Evolutionary conservation across 2,113 vertebrate genomes (phyloP), one percentile per base, ranked within the genome.

Genomic region (Ranitomeya variabilis): DNA sequence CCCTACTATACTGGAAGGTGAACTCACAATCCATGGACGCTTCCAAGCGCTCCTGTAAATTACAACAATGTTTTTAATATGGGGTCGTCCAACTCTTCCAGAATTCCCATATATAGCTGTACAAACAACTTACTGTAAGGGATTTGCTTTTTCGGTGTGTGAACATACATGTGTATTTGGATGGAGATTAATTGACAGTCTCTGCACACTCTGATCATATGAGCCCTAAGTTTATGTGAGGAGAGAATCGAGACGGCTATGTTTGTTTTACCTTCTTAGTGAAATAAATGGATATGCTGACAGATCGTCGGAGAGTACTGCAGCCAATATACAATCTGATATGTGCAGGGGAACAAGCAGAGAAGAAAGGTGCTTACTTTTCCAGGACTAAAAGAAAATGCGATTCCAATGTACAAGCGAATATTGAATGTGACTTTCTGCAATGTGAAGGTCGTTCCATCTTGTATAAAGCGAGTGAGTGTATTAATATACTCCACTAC

Each of bases 231-330:
- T 83, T 84, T 54, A 83, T 54, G 21, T 71, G 82, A 84, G 64
- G 45, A n/a, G 82, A 76, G 54, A 85, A 60, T 74, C 23, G 1
- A 85, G 84, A 37, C 54, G 16, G 45, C 15, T 19, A 15, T 66
- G 62, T 87, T 87, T 87, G 86, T 87, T 87, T 87, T 87, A 66
- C 37, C 66, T 73, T 76, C 67, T 83, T 83, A 76, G 18, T 74
- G 87, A 76, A 88, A 88, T 82, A 89, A 83, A 83, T 89, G 71
- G 54, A 54, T 77, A 23, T 57, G 80, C 71, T 89, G 80, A 89
- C 71, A 77, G 87, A 67, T 57, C 7, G 2, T 54, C 15, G 52
- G 81, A 84, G 83, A 14, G 55, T 52, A 31, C 77, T 16, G 76
- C 60, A n/a, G 77, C 45, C 67, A 73, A 71, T 23, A 26, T 21